phyloP scores from a whole-genome alignment of 1,140 invertebrate species.

The Hesperophylax magnus region DNA sequence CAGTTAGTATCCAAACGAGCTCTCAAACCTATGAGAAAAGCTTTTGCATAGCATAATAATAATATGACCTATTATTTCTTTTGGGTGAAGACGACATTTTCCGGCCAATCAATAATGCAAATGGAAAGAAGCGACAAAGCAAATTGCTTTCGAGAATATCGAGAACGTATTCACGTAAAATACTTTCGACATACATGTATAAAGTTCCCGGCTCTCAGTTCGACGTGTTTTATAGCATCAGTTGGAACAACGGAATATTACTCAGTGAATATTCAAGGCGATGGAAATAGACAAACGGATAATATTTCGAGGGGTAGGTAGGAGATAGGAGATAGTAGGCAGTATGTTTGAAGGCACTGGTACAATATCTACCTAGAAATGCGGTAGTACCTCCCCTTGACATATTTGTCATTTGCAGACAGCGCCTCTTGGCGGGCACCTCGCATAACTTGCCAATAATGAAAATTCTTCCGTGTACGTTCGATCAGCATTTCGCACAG shows the following conservation, averaged over 20 bases:
- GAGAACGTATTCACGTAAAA: too few relatives aligned
- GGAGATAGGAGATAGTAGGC: too few relatives aligned
- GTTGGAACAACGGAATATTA: neutral
- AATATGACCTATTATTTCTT: neutral
- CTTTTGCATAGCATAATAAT: neutral
- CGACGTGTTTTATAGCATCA: neutral
- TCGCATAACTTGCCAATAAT: neutral
- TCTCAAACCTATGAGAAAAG: neutral
- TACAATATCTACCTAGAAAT: too few relatives aligned
- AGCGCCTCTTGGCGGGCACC: neutral
- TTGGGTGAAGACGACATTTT: constrained; percentile 5
- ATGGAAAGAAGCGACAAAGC: constrained; percentile 33
- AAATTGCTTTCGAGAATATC: constrained; percentile 38
- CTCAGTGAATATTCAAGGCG: neutral
- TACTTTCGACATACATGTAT: too few relatives aligned
- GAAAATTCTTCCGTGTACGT: neutral
- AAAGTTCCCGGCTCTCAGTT: neutral
- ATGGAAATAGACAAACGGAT: too few relatives aligned
- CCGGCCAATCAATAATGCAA: constrained; percentile 46
- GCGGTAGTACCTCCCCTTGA: neutral
- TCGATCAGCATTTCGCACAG: too few relatives aligned
- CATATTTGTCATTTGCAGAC: neutral
- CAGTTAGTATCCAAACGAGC: too few relatives aligned
- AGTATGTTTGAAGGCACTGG: too few relatives aligned
- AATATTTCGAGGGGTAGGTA: too few relatives aligned